Evolutionary conservation across 2,113 vertebrate genomes (phyloP).

Genomic region (Chinchilla lanigera): DNA sequence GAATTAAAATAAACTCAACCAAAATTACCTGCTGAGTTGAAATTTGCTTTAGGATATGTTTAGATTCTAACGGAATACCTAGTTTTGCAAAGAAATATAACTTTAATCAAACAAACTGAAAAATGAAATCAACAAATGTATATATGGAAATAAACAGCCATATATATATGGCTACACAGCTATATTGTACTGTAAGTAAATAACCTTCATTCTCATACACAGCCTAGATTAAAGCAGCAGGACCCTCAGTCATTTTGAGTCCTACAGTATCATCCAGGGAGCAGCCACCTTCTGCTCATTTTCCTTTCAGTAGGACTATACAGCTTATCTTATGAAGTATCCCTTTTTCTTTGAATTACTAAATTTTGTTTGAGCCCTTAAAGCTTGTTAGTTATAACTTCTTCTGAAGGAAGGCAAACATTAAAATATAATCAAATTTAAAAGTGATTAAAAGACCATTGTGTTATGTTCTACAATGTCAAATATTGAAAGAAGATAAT

Average conservation of each 20-base stretch:
- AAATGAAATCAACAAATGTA: neutral
- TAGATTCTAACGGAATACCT: neutral
- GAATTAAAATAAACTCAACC: neutral
- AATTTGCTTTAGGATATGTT: neutral
- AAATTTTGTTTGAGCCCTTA: neutral
- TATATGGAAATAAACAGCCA: too few relatives aligned
- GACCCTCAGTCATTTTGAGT: neutral
- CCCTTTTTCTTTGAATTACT: neutral
- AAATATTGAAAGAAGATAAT: neutral
- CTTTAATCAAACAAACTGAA: neutral
- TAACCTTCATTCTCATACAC: neutral
- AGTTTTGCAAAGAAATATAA: neutral
- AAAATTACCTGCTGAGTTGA: conserved; percentile 7
- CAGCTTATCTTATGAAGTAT: neutral
- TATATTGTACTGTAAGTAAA: neutral
- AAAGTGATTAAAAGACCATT: neutral
- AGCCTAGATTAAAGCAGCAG: neutral
- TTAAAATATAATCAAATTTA: conserved; percentile 25
- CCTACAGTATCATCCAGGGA: neutral
- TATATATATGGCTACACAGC: neutral
- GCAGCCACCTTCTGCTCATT: neutral
- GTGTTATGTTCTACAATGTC: neutral
- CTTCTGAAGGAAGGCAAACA: neutral
- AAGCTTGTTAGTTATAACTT: neutral
- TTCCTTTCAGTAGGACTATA: neutral